Percentiles rank a stretch among this genome's conserved stretches.
These are phyloP conservation scores for Adineta ricciae DNA, from an alignment of 2,888 invertebrate species.

Conservation along the genomic window DNA sequence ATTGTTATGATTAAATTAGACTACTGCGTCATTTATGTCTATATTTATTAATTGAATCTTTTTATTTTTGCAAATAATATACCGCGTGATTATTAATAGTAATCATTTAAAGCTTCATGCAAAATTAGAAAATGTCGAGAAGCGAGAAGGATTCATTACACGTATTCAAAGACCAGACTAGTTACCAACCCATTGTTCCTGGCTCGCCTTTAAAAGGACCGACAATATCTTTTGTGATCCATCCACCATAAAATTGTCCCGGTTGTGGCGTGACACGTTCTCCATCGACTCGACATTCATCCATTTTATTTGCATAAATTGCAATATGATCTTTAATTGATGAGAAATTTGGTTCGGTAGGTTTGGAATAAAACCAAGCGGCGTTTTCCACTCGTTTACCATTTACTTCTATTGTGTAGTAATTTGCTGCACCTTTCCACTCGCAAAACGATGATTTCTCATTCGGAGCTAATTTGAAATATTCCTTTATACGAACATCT, in stretches of 20 bases:
- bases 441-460: background rate
- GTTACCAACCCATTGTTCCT: background rate
- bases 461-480: background rate
- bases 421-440: background rate
- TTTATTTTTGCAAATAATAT: too few relatives aligned
- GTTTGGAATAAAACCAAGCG: background rate
- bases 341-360: background rate
- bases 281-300: background rate
- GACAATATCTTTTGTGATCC: background rate
- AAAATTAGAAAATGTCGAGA: too few relatives aligned
- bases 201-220: background rate
- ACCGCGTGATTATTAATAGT: too few relatives aligned
- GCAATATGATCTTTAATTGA: background rate
- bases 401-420: background rate
- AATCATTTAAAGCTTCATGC: too few relatives aligned
- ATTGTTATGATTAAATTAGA: too few relatives aligned
- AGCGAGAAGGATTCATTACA: too few relatives aligned
- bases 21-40: too few relatives aligned
- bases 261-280: background rate
- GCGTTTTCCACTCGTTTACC: background rate
- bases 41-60: too few relatives aligned
- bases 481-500: background rate
- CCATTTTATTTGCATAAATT: background rate
- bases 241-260: background rate
- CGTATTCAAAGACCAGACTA: too few relatives aligned